Percentiles rank a stretch among this genome's conserved stretches.
Conservation (phyloP, 1,140 invertebrate species). For the Apis laboriosa region DNA sequence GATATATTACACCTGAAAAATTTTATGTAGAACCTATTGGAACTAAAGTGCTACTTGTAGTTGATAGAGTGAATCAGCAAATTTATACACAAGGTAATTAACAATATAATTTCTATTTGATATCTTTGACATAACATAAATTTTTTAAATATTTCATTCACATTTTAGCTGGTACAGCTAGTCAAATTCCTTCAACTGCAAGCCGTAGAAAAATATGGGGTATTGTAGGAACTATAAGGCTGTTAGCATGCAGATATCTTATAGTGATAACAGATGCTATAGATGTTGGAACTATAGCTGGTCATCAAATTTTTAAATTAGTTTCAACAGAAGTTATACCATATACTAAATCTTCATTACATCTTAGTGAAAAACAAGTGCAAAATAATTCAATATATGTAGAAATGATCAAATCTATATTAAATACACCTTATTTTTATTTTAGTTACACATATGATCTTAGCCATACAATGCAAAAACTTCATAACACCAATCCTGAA, state of each 20-base stretch:
- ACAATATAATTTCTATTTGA: neutral
- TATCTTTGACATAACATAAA: neutral
- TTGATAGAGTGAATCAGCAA: slow-evolving; percentile 87
- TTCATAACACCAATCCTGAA: slow-evolving; percentile 93
- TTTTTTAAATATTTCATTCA: slow-evolving; percentile 11
- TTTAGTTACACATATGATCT: slow-evolving; percentile 97
- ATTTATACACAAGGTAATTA: slow-evolving; percentile 84
- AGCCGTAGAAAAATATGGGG: slow-evolving; percentile 91
- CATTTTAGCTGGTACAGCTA: slow-evolving; percentile 79
- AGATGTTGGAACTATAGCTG: slow-evolving; percentile 92
- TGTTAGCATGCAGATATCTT: slow-evolving; percentile 94
- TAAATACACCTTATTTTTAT: slow-evolving; percentile 92
- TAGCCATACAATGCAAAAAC: slow-evolving; percentile 94
- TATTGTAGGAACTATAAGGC: slow-evolving; percentile 91
- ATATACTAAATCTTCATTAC: slow-evolving; percentile 90
- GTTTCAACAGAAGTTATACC: slow-evolving; percentile 92
- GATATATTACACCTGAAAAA: slow-evolving; percentile 87
- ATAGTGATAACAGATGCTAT: slow-evolving; percentile 93
- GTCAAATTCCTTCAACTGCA: slow-evolving; percentile 84
- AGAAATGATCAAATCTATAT: slow-evolving; percentile 89
- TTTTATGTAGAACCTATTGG: slow-evolving; percentile 87
- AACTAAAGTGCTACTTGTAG: slow-evolving; percentile 84
- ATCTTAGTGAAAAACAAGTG: slow-evolving; percentile 91
- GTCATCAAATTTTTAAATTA: slow-evolving; percentile 93
- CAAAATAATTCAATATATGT: slow-evolving; percentile 90